phyloP scores from a whole-genome alignment of 2,797 vertebrate genomes.

The Carapus acus region DNA sequence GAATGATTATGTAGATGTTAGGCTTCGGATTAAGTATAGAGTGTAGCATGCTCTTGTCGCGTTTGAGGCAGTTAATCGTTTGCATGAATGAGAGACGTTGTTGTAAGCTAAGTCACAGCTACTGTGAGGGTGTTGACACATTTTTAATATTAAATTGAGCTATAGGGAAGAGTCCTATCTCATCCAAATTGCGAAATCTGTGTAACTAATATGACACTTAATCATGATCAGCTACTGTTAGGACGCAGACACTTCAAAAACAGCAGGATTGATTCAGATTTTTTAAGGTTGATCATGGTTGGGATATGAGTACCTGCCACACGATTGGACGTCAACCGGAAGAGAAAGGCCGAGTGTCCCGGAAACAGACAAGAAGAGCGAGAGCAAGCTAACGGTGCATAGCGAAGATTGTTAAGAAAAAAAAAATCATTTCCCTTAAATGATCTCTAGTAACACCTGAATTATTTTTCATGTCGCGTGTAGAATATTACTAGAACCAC shows the following conservation, averaged over 20 bases:
- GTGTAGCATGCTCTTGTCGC: too few relatives aligned
- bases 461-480: too few relatives aligned
- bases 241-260: accelerated
- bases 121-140: conserved; percentile 22
- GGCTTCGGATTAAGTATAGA: too few relatives aligned
- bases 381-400: background rate
- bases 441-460: too few relatives aligned
- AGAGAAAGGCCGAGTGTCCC: conserved; percentile 51
- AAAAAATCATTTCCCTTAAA: too few relatives aligned
- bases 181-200: background rate
- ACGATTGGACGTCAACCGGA: conserved; percentile 69
- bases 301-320: conserved; percentile 54
- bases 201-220: background rate
- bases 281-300: accelerated
- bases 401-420: too few relatives aligned
- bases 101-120: too few relatives aligned
- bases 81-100: too few relatives aligned
- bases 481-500: too few relatives aligned
- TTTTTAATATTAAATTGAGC: background rate
- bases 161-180: background rate
- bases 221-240: accelerated
- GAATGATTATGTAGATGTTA: too few relatives aligned
- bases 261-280: conserved; percentile 65
- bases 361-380: conserved; percentile 44
- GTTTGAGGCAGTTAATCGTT: too few relatives aligned